Percentiles rank a stretch among this genome's conserved stretches.
Conservation (phyloP, 2,888 invertebrate species). For the Drosophila birchii region DNA sequence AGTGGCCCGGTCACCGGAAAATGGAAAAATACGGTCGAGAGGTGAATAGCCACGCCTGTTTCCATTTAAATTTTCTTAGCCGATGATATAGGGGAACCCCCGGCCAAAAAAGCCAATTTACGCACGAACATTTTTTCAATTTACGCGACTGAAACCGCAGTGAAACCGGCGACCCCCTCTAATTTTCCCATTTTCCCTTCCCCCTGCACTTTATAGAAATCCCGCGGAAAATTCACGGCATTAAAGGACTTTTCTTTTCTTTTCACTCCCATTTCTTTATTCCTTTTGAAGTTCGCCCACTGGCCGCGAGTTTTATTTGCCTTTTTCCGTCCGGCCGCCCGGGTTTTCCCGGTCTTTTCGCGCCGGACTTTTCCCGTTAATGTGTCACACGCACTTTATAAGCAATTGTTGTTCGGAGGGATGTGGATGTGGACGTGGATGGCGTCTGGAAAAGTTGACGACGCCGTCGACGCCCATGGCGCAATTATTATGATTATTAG, state of each 20-base stretch:
- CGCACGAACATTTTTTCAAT: slow-evolving; percentile 80
- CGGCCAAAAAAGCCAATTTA: slow-evolving; percentile 70
- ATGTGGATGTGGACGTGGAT: slow-evolving; percentile 17
- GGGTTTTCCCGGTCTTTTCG: slow-evolving; percentile 61
- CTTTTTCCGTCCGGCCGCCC: slow-evolving; percentile 54
- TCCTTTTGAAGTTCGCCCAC: slow-evolving; percentile 76
- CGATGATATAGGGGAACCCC: slow-evolving; percentile 51
- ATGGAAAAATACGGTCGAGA: slow-evolving; percentile 36
- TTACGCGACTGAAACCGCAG: slow-evolving; percentile 69
- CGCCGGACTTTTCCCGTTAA: slow-evolving; percentile 68
- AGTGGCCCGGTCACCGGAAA: slow-evolving; percentile 57
- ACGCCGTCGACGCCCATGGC: slow-evolving; percentile 70
- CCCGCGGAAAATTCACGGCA: slow-evolving; percentile 78
- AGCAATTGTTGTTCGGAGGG: slow-evolving; percentile 71
- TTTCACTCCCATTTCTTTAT: slow-evolving; percentile 58
- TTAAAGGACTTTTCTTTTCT: slow-evolving; percentile 76
- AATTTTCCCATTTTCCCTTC: slow-evolving; percentile 8
- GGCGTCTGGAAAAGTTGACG: slow-evolving; percentile 80
- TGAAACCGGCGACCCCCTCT: slow-evolving; percentile 12
- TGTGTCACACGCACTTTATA: slow-evolving; percentile 83
- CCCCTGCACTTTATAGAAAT: slow-evolving; percentile 70
- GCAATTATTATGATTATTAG: slow-evolving; percentile 81
- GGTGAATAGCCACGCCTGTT: slow-evolving; percentile 63
- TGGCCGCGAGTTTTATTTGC: slow-evolving; percentile 69
- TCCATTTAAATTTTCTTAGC: slow-evolving; percentile 56